A percentile compares a stretch with the other conserved stretches of the same genome.
These are phyloP conservation scores for Tupaia chinensis DNA, from an alignment of 2,113 vertebrate genomes.

Conservation along the genomic window DNA sequence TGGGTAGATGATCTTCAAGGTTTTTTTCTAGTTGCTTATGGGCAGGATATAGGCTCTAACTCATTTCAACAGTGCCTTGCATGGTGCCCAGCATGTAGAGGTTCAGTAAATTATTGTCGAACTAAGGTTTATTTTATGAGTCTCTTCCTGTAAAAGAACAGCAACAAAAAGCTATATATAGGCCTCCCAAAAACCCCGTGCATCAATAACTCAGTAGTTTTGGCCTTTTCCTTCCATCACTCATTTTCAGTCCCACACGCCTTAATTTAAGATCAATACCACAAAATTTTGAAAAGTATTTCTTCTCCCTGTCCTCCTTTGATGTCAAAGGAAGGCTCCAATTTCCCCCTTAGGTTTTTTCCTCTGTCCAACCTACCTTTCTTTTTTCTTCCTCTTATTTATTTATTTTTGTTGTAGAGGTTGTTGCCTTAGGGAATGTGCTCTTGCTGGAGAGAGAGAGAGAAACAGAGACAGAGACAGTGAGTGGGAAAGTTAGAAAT, in stretches of 20 bases:
- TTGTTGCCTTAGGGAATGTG: too few relatives aligned
- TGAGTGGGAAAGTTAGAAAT: too few relatives aligned
- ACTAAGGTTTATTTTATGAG: constrained; percentile 52
- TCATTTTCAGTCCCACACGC: neutral
- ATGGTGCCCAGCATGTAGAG: neutral
- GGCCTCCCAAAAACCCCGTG: neutral
- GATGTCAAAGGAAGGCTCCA: neutral
- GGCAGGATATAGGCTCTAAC: neutral
- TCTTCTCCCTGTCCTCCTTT: constrained; percentile 22
- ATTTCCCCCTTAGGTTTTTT: neutral
- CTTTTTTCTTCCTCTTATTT: too few relatives aligned
- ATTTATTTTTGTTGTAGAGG: too few relatives aligned
- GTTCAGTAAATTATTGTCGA: constrained; percentile 36
- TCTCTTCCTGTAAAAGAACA: constrained; percentile 53
- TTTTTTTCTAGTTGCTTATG: neutral
- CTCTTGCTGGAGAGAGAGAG: too few relatives aligned
- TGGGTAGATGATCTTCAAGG: neutral
- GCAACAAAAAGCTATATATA: neutral
- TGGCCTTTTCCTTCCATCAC: neutral
- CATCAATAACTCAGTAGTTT: constrained; percentile 41
- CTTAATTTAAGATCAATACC: constrained; percentile 39
- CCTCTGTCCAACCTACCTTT: neutral
- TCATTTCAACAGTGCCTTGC: neutral
- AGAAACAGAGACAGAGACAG: too few relatives aligned
- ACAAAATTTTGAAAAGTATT: constrained; percentile 36